phyloP scores from a whole-genome alignment of 2,113 vertebrate species.

The Nothoprocta pentlandii region DNA sequence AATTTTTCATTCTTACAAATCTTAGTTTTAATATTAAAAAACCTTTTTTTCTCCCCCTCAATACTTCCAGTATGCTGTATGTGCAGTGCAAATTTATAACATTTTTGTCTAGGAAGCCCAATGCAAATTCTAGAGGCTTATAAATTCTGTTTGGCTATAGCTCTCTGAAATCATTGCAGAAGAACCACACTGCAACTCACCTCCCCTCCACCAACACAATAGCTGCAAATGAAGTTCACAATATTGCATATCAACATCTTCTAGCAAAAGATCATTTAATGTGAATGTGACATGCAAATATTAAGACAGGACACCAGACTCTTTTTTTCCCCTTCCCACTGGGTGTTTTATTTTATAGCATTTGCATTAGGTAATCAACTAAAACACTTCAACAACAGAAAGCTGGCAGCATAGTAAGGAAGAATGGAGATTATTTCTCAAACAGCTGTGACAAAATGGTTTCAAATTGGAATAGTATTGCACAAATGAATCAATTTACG shows the following conservation, averaged over 20 bases:
- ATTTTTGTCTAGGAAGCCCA: neutral
- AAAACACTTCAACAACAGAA: conserved; percentile 80
- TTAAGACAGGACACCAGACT: conserved; percentile 72
- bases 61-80: neutral
- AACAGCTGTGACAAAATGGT: conserved; percentile 77
- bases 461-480: conserved; percentile 75
- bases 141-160: neutral
- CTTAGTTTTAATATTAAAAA: neutral
- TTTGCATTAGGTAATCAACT: conserved; percentile 80
- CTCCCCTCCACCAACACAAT: neutral
- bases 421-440: conserved; percentile 71
- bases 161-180: neutral
- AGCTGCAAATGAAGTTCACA: neutral
- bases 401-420: conserved; percentile 72
- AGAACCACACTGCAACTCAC: rapidly evolving
- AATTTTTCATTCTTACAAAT: neutral
- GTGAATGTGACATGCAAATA: conserved; percentile 48
- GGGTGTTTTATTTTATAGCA: conserved; percentile 80
- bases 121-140: neutral
- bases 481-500: conserved; percentile 67
- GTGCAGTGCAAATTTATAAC: neutral
- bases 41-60: neutral
- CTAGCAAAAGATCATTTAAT: neutral
- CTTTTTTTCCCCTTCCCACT: conserved; percentile 71
- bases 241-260: neutral